Evolutionary conservation across 30 jellyfish, hydroid and myxozoan species (phyloP).

Genomic region (Aurelia sp.): DNA sequence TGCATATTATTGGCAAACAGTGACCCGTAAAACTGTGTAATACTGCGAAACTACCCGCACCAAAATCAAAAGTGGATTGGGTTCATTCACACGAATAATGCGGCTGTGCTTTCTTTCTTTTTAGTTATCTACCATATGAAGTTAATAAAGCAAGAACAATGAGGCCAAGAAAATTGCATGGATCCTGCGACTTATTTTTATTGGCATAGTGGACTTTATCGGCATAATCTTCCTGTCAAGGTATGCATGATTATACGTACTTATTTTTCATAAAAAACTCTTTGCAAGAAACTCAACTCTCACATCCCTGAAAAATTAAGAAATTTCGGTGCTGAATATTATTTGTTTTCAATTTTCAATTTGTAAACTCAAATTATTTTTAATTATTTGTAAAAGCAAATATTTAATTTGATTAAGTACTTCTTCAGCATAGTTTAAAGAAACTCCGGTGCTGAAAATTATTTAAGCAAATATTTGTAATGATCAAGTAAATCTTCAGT

Average conservation of each 20-base stretch:
- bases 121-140: background rate
- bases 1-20: background rate
- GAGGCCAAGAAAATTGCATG: constrained; percentile 31
- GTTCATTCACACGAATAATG: background rate
- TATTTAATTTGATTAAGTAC: no score
- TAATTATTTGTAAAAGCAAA: no score
- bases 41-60: background rate
- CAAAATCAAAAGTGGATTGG: background rate
- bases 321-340: no score
- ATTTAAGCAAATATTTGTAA: no score
- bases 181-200: constrained; percentile 41
- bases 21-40: constrained; percentile 10
- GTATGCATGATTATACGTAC: background rate
- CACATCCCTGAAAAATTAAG: no score
- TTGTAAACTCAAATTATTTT: no score
- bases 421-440: no score
- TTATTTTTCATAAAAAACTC: no score
- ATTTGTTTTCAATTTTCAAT: no score
- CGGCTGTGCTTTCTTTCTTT: background rate
- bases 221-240: constrained; percentile 16
- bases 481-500: no score
- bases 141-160: background rate
- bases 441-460: no score
- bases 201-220: constrained; percentile 69
- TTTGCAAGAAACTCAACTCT: no score